Evolutionary conservation across 2,888 invertebrate genomes (phyloP), one percentile per base, ranked within the genome.

Genomic region (Polymixis lichenea): DNA sequence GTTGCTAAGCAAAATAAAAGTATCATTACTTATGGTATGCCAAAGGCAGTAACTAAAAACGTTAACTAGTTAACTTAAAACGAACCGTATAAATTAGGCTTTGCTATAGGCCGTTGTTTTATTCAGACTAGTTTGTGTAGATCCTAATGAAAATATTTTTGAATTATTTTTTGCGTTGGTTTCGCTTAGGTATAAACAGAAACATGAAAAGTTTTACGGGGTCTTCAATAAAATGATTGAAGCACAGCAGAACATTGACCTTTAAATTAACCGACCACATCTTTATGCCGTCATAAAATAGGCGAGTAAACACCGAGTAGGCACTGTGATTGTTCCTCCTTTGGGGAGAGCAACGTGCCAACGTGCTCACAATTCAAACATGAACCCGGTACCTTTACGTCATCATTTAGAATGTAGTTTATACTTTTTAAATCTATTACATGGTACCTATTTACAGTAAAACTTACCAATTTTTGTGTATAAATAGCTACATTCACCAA

Each of bases 231-330:
- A 88, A 89, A 87, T 77, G 81, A 78, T 84, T 85, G 77, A 82
- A 85, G 84, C 75, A 70, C 75, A 80, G 61, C 72, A 76, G 85
- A 85, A 84, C 87, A 85, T 88, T 87, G 87, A 88, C 89, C 90
- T 90, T 84, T 87, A 85, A 87, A 88, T 90, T 89, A 90, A 90
- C 88, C 84, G 86, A 89, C 85, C 82, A 85, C 61, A 78, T 89
- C 83, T 91, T 91, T 91, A 91, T 88, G 86, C 75, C 82, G 86
- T 83, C 88, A 88, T 91, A 90, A 90, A 89, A 78, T 82, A 85
- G 87, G 85, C 80, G 82, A 86, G 82, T 72, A 81, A 83, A 87
- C 77, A 77, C 65, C 79, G 76, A 72, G 69, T 58, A 85, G 77
- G 28, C 46, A 64, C 46, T 70, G 64, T 71, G 25, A 28, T 61